Evolutionary conservation across 1,140 invertebrate genomes (phyloP).

Genomic region (Battus philenor): DNA sequence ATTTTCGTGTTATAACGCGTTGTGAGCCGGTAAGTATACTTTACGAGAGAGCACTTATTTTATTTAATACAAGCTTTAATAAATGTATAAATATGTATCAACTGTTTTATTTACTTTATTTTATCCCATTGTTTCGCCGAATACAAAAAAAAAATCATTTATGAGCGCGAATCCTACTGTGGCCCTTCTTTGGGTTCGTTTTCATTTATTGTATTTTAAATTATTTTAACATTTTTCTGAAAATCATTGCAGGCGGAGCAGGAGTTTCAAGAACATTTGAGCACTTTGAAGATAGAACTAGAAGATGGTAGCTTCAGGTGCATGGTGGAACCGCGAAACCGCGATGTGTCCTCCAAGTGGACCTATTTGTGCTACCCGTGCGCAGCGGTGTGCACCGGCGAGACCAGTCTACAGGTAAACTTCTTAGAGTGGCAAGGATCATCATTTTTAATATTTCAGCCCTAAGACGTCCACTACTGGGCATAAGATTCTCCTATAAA

Average conservation of each 20-base stretch:
- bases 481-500: too few species aligned
- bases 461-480: too few species aligned
- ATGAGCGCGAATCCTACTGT: not conserved
- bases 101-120: constrained; percentile 32
- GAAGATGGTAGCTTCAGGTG: constrained; percentile 48
- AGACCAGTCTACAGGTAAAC: constrained; percentile 52
- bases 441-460: too few species aligned
- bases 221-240: constrained; percentile 10
- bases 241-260: constrained; percentile 53
- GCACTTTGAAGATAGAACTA: constrained; percentile 56
- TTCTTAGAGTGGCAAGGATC: too few species aligned
- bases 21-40: constrained; percentile 5
- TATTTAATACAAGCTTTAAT: constrained; percentile 3
- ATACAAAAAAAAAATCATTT: not conserved
- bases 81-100: constrained; percentile 4
- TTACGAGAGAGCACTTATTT: too few species aligned
- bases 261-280: constrained; percentile 61
- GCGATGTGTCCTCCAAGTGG: constrained; percentile 58
- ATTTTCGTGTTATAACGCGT: too few species aligned
- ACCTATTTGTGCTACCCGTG: constrained; percentile 64
- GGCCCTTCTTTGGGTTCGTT: not conserved
- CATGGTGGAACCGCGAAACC: constrained; percentile 58
- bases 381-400: constrained; percentile 57
- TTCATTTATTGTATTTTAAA: not conserved
- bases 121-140: constrained; percentile 12